These are phyloP conservation scores for Cololabis saira DNA, from an alignment of 2,113 vertebrate species.

Conservation along the genomic window DNA sequence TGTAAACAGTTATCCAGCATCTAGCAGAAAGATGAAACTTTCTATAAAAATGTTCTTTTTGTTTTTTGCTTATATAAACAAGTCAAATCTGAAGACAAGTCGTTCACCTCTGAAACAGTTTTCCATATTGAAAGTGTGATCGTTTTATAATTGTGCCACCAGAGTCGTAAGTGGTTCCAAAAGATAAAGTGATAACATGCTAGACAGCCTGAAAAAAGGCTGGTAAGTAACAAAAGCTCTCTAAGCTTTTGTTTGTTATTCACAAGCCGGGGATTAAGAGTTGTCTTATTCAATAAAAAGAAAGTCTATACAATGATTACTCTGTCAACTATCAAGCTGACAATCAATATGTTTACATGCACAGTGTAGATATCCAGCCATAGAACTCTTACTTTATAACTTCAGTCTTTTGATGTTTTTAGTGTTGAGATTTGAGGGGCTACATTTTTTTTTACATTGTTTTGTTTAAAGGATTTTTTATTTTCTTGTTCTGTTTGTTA, in stretches of 20 bases:
- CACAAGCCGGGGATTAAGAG: not conserved
- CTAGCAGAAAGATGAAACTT: not conserved
- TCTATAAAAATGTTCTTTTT: not conserved
- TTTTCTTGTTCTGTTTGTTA: no score
- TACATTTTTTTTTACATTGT: no score
- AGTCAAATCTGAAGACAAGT: not conserved
- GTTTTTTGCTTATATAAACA: not conserved
- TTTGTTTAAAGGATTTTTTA: no score
- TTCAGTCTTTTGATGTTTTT: no score
- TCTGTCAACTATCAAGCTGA: no score
- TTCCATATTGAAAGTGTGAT: not conserved
- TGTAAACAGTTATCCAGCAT: not conserved
- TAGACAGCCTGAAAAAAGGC: not conserved
- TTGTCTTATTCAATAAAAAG: not conserved
- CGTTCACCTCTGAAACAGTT: not conserved
- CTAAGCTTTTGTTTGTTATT: not conserved
- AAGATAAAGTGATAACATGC: not conserved
- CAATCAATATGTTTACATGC: no score
- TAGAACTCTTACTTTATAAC: no score
- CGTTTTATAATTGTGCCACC: not conserved
- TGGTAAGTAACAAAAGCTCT: not conserved
- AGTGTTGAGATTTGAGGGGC: no score
- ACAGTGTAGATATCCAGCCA: no score
- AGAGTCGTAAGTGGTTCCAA: not conserved
- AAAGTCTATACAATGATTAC: not conserved